Evolutionary conservation across 2,113 vertebrate genomes (phyloP).

Genomic region (Typhlomys cinereus): DNA sequence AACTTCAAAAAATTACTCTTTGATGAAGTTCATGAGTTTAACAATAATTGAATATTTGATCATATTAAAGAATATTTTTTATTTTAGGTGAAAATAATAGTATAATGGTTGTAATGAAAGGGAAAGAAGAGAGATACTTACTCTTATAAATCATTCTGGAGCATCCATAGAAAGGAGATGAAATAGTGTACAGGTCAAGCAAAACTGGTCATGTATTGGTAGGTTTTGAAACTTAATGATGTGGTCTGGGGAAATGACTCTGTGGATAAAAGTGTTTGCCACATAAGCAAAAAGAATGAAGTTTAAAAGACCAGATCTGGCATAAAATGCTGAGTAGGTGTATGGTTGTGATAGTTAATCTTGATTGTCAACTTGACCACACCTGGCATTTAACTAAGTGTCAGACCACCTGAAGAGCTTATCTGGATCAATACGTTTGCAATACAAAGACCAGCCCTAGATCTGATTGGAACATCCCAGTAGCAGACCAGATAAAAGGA

Average conservation of each 20-base stretch:
- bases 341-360: too few relatives aligned
- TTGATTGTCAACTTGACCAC: too few relatives aligned
- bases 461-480: too few relatives aligned
- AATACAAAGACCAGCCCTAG: too few relatives aligned
- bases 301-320: too few relatives aligned
- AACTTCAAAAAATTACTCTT: constrained; percentile 14
- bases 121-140: not conserved
- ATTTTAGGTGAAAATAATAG: constrained; percentile 26
- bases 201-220: not conserved
- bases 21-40: not conserved
- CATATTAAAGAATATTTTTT: constrained; percentile 1
- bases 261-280: too few relatives aligned
- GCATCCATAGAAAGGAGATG: not conserved
- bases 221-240: constrained; percentile 8
- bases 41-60: constrained; percentile 28
- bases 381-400: too few relatives aligned
- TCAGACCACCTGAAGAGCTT: too few relatives aligned
- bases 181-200: not conserved
- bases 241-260: not conserved
- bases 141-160: not conserved
- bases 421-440: too few relatives aligned
- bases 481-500: too few relatives aligned
- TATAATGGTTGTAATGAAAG: not conserved
- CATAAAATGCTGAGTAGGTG: too few relatives aligned
- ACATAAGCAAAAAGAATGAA: too few relatives aligned